phyloP scores from a whole-genome alignment of 2,888 invertebrate species.

The Norana najaformis region DNA sequence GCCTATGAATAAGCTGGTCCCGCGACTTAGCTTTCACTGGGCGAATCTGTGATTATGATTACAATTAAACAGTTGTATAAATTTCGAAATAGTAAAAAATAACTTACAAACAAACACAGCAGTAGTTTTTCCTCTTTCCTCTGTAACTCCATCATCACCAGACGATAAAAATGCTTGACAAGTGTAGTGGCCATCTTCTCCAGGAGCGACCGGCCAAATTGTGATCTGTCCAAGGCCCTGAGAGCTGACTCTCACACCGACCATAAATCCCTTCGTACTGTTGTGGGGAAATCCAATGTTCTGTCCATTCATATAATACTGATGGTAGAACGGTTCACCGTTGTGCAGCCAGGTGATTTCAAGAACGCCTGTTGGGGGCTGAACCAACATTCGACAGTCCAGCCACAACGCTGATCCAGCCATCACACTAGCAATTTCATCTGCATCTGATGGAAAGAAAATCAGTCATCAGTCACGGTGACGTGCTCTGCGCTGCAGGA shows the following conservation, averaged over 20 bases:
- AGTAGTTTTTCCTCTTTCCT: constrained; percentile 23
- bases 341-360: constrained; percentile 35
- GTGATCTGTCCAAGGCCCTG: constrained; percentile 34
- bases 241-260: constrained; percentile 33
- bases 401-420: constrained; percentile 39
- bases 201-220: constrained; percentile 38
- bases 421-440: constrained; percentile 32
- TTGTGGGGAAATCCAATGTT: constrained; percentile 33
- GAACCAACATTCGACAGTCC: constrained; percentile 34
- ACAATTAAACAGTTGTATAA: neutral
- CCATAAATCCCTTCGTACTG: constrained; percentile 28
- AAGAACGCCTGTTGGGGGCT: constrained; percentile 25
- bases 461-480: neutral
- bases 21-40: too few species aligned
- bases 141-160: constrained; percentile 15
- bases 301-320: constrained; percentile 27
- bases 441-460: constrained; percentile 30
- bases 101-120: constrained; percentile 36
- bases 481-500: neutral
- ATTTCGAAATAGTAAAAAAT: neutral
- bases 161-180: constrained; percentile 27
- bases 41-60: too few species aligned
- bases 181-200: constrained; percentile 35
- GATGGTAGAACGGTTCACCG: constrained; percentile 32
- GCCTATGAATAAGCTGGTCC: too few species aligned